Evolutionary conservation across 2,797 vertebrate genomes (phyloP).

Genomic region (Sparus aurata): DNA sequence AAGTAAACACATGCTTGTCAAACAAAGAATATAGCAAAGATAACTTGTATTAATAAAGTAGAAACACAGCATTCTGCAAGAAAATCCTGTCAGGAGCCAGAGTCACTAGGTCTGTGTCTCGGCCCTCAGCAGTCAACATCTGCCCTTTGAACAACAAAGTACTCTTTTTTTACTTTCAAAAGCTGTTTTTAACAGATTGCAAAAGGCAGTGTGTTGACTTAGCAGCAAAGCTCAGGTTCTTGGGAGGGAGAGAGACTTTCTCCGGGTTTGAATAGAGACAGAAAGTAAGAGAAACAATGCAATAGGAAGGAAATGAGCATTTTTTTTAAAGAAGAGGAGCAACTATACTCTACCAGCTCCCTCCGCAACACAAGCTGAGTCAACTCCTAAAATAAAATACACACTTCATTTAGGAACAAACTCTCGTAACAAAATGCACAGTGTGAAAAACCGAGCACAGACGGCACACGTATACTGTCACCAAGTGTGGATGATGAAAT

Average conservation of each 20-base stretch:
- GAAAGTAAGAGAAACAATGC: slow-evolving; percentile 61
- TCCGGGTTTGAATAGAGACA: slow-evolving; percentile 57
- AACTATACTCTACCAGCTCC: slow-evolving; percentile 89
- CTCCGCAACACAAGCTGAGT: slow-evolving; percentile 87
- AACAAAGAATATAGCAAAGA: slow-evolving; percentile 45
- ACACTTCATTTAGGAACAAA: slow-evolving; percentile 73
- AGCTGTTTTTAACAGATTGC: slow-evolving; percentile 12
- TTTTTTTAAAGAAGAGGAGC: slow-evolving; percentile 57
- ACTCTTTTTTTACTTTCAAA: slow-evolving; percentile 1
- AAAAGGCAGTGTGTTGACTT: slow-evolving; percentile 28
- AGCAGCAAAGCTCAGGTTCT: slow-evolving; percentile 39
- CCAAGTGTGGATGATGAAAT: slow-evolving; percentile 12
- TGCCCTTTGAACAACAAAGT: slow-evolving; percentile 20
- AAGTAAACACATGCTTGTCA: slow-evolving; percentile 77
- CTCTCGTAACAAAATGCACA: slow-evolving; percentile 31
- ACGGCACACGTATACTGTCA: slow-evolving; percentile 20
- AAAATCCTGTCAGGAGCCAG: slow-evolving; percentile 48
- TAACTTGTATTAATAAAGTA: slow-evolving; percentile 68
- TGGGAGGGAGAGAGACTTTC: slow-evolving; percentile 69
- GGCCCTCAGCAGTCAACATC: slow-evolving; percentile 36
- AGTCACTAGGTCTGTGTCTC: slow-evolving; percentile 66
- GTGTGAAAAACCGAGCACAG: slow-evolving; percentile 14
- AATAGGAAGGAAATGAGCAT: slow-evolving; percentile 63
- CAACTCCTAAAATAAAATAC: slow-evolving; percentile 88
- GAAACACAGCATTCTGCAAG: slow-evolving; percentile 58